A percentile compares a stretch with the other conserved stretches of the same genome.
Conservation (phyloP, 2,797 vertebrate genomes). For the Oryzias sinensis region DNA sequence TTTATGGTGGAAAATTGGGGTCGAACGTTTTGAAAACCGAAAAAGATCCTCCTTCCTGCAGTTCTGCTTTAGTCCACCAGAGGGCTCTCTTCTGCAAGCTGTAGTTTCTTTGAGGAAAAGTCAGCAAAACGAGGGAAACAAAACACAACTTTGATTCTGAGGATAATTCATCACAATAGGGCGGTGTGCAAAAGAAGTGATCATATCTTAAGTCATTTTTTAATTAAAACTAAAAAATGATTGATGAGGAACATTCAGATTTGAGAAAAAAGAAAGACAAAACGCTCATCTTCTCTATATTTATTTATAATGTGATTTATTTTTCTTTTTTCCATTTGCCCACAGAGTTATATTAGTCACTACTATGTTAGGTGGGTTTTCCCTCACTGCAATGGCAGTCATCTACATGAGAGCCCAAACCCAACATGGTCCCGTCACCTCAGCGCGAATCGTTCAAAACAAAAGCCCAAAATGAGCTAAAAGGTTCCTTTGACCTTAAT, state of each 20-base stretch:
- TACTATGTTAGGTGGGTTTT: slow-evolving; percentile 85
- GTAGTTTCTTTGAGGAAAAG: background rate
- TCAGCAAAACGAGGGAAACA: no score
- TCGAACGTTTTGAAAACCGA: no score
- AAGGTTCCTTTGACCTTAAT: background rate
- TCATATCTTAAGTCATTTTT: no score
- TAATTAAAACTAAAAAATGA: background rate
- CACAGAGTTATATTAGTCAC: slow-evolving; percentile 87
- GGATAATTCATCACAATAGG: no score
- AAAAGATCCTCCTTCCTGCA: background rate
- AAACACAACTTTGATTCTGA: no score
- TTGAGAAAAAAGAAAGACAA: slow-evolving; percentile 24
- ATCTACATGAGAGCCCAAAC: slow-evolving; percentile 82
- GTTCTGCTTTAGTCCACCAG: slow-evolving; percentile 17
- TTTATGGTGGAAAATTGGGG: no score
- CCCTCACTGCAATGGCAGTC: slow-evolving; percentile 84
- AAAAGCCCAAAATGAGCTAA: background rate
- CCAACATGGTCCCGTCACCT: slow-evolving; percentile 60
- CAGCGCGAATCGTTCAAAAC: slow-evolving; percentile 32
- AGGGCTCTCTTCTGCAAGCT: slow-evolving; percentile 5
- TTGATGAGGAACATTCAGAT: background rate
- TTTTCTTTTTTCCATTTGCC: slow-evolving; percentile 71
- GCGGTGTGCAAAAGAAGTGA: no score
- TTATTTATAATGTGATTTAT: slow-evolving; percentile 80
- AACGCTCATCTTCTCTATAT: slow-evolving; percentile 65